Evolutionary conservation across 2,888 invertebrate species (phyloP), one percentile per base, ranked within the genome.

Genomic region (Strigamia crassipes): DNA sequence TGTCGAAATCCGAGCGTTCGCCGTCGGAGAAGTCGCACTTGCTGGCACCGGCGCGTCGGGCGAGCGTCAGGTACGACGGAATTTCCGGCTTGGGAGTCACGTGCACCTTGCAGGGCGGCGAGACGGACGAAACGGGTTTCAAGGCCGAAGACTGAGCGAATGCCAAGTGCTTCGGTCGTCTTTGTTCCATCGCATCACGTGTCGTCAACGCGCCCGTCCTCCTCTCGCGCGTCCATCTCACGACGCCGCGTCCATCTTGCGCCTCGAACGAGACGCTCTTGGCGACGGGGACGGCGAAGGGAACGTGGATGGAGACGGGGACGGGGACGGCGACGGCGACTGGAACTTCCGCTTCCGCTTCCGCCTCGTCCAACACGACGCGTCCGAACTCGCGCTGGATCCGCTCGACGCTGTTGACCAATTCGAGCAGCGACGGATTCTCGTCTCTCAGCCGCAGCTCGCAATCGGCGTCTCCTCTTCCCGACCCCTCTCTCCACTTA

Each of bases 1-100:
- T 83, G 56, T 84, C 84, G 10, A 84, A 82, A 23, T 84, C 83
- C 13, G 80, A 78, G n/a, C 82, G 82, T 42, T 82, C 83, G n/a
- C 82, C 78, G 66, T 84, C 84, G 13, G 81, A 83, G 5, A 66
- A 31, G 42, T 83, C 81, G 12, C 79, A 51, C 10, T 23, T 18
- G 10, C 0, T 12, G 82, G 56, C 79, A 61, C 31, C 82, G 34
- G 12, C 41, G 27, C 13, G 78, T 27, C 66, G 18, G 18, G 83
- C 82, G 8, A 84, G 61, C 3, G 84, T 83, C 78, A 83, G 82
- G 38, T 82, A 84, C 0, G 82, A 51, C 3, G 84, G 83, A 1
- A 83, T 42, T 10, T 77, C 78, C 1, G 81, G 81, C 18, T 82
- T 83, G 23, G 82, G 66, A 13, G 81, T 78, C 2, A 82, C 82